A percentile compares a stretch with the other conserved stretches of the same genome.
These are phyloP conservation scores for Zaprionus capensis DNA, from an alignment of 1,140 invertebrate species.

Conservation along the genomic window DNA sequence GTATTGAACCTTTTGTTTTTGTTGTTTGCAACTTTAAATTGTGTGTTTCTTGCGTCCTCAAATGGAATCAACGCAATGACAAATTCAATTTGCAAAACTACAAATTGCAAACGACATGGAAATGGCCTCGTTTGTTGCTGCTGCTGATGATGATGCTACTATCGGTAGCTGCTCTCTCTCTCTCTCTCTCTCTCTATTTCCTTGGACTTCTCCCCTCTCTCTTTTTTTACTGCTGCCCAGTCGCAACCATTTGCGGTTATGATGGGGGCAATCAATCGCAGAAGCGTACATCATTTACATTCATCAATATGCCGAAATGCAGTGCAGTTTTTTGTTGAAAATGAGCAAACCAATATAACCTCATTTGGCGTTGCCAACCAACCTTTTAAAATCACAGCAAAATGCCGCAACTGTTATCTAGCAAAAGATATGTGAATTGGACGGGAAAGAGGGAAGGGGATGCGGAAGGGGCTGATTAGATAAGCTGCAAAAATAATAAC, in stretches of 20 bases:
- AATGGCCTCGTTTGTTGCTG: not conserved
- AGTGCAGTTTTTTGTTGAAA: conserved; percentile 9
- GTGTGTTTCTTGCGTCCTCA: conserved; percentile 7
- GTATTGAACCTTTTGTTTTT: conserved; percentile 27
- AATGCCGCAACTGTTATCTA: conserved; percentile 44
- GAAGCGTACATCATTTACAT: conserved; percentile 15
- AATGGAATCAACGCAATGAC: conserved; percentile 39
- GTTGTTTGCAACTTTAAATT: not conserved
- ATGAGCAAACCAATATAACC: not conserved
- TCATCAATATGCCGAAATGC: not conserved
- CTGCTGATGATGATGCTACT: not conserved
- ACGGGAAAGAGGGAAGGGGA: conserved; percentile 1
- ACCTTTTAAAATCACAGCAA: conserved; percentile 35
- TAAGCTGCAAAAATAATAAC: conserved; percentile 23
- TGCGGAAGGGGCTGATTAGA: conserved; percentile 42
- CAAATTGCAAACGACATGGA: conserved; percentile 17
- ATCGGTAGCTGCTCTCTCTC: not conserved
- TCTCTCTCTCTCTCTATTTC: not conserved
- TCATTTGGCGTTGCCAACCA: conserved; percentile 9
- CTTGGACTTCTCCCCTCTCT: not conserved
- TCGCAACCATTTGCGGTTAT: conserved; percentile 26
- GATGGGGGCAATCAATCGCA: conserved; percentile 7
- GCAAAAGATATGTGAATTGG: conserved; percentile 17
- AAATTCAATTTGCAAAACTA: conserved; percentile 46
- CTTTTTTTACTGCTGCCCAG: not conserved